These are phyloP conservation scores for Hylia prasina DNA, from an alignment of 2,113 vertebrate species.

Conservation along the genomic window DNA sequence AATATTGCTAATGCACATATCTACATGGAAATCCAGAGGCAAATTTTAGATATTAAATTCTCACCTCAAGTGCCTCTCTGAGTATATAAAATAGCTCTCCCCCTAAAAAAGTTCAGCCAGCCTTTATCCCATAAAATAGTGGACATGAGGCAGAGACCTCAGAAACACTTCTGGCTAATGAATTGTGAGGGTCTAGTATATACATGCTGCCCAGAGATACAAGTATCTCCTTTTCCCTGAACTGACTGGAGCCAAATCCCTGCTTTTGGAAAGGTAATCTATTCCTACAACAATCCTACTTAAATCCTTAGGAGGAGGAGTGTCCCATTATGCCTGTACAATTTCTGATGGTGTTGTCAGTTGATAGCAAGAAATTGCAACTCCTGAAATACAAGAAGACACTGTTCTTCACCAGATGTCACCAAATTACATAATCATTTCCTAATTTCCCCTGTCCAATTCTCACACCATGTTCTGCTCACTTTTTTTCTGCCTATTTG, in stretches of 20 bases:
- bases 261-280: neutral
- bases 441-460: neutral
- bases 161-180: neutral
- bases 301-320: neutral
- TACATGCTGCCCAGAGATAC: neutral
- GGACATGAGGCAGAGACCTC: neutral
- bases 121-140: neutral
- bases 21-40: neutral
- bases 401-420: neutral
- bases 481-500: neutral
- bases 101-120: neutral
- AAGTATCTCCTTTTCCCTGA: neutral
- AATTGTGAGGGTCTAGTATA: neutral
- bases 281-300: neutral
- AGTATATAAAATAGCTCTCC: neutral
- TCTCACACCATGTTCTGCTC: neutral
- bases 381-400: neutral
- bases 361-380: neutral
- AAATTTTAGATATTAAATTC: neutral
- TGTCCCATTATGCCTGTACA: fast-evolving
- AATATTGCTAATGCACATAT: neutral
- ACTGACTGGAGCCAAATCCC: neutral
- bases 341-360: neutral
- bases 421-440: neutral
- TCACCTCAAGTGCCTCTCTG: neutral